Percentiles rank a stretch among this genome's conserved stretches.
phyloP scores from a whole-genome alignment of 2,797 vertebrate genomes.

The Cyclura pinguis region DNA sequence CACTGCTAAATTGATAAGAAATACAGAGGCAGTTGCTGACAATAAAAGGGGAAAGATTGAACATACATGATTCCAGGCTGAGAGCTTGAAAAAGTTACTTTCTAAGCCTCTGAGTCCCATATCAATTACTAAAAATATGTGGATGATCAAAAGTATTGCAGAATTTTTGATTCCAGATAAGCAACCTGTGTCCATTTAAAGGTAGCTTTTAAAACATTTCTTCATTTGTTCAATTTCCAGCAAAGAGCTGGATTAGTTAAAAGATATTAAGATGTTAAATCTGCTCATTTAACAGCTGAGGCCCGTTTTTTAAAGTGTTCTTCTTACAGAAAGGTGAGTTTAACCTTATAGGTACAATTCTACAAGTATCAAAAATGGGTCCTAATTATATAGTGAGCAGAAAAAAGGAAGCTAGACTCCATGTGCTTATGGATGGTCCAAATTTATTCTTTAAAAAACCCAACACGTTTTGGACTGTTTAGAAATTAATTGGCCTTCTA shows the following conservation, averaged over 20 bases:
- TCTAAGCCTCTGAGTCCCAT: not conserved
- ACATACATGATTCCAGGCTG: not conserved
- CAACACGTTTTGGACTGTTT: too few relatives aligned
- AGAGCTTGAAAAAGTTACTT: too few relatives aligned
- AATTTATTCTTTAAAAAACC: too few relatives aligned
- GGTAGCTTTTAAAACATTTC: not conserved
- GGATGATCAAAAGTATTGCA: not conserved
- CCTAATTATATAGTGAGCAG: too few relatives aligned
- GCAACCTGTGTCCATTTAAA: not conserved
- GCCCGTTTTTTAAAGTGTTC: not conserved
- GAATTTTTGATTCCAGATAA: not conserved
- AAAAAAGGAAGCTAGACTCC: too few relatives aligned
- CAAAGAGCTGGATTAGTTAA: not conserved
- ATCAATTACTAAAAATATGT: not conserved
- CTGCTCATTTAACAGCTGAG: not conserved
- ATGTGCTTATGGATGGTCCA: too few relatives aligned
- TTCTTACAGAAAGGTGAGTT: not conserved
- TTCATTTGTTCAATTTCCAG: not conserved
- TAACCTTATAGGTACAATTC: not conserved
- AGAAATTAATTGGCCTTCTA: too few relatives aligned
- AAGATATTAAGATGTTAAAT: not conserved
- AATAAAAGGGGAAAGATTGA: not conserved
- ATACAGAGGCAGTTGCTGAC: conserved; percentile 19
- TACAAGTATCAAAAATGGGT: not conserved
- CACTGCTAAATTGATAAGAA: not conserved